These are phyloP conservation scores for Entomobrya multifasciata DNA, from an alignment of 2,888 invertebrate species.

Conservation along the genomic window DNA sequence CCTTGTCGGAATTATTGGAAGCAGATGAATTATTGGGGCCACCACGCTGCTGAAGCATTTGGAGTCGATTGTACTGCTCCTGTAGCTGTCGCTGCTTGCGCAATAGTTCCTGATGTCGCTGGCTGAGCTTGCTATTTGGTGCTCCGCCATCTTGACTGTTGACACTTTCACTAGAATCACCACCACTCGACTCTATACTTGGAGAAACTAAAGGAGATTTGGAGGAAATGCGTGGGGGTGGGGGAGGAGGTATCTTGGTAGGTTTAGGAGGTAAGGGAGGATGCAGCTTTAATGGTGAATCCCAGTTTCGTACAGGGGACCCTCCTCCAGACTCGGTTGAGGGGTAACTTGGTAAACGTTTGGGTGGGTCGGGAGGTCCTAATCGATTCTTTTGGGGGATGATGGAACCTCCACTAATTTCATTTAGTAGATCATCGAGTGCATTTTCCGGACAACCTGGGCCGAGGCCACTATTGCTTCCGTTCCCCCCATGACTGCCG, in stretches of 20 bases:
- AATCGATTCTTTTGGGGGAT: conserved; percentile 72
- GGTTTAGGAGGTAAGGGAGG: conserved; percentile 84
- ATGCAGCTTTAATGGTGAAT: conserved; percentile 72
- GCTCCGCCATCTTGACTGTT: conserved; percentile 80
- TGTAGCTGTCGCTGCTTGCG: conserved; percentile 93
- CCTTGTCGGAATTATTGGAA: conserved; percentile 60
- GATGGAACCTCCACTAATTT: conserved; percentile 82
- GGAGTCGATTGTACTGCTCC: conserved; percentile 94
- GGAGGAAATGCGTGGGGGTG: conserved; percentile 94
- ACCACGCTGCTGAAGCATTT: conserved; percentile 87
- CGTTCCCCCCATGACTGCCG: conserved; percentile 83
- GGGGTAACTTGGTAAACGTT: conserved; percentile 90
- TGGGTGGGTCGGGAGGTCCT: conserved; percentile 78
- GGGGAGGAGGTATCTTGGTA: conserved; percentile 92
- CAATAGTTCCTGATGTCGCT: conserved; percentile 92
- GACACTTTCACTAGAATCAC: conserved; percentile 78
- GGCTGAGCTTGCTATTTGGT: conserved; percentile 84
- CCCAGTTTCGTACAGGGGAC: conserved; percentile 77
- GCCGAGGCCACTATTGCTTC: conserved; percentile 78
- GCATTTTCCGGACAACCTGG: conserved; percentile 92
- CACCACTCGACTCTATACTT: conserved; percentile 81
- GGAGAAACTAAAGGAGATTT: conserved; percentile 93
- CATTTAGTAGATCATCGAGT: conserved; percentile 86
- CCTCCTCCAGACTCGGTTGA: conserved; percentile 83
- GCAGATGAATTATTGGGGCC: conserved; percentile 78